Percentiles rank a stretch among this genome's conserved stretches.
These are phyloP conservation scores for Girardia tigrina DNA, from an alignment of 2,888 invertebrate species.

Conservation along the genomic window DNA sequence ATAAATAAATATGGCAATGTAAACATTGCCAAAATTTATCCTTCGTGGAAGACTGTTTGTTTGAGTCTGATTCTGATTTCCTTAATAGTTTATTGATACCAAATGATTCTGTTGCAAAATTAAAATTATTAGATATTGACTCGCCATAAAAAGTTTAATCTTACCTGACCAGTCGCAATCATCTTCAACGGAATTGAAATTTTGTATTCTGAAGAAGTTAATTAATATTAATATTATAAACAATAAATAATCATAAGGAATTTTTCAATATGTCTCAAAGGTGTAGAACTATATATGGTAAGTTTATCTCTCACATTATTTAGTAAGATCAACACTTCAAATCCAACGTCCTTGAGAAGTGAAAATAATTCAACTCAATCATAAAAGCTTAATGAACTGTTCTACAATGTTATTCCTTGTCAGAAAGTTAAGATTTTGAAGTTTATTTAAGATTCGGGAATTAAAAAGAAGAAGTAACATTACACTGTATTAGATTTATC, in stretches of 20 bases:
- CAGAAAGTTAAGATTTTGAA: no score
- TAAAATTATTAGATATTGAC: background rate
- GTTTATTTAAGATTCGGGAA: no score
- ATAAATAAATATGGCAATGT: background rate
- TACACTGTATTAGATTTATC: no score
- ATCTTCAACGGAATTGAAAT: background rate
- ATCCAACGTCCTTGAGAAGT: no score
- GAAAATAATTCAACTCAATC: no score
- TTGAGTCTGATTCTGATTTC: background rate
- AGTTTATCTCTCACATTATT: no score
- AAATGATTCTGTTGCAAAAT: background rate
- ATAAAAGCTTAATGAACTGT: no score
- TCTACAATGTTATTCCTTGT: no score
- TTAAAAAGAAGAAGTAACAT: no score
- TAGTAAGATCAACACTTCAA: no score
- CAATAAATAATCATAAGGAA: background rate
- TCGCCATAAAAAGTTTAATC: background rate
- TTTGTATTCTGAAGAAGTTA: background rate
- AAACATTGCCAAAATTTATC: background rate
- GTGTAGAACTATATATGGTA: no score
- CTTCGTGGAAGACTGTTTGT: background rate
- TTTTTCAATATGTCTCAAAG: no score
- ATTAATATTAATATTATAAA: background rate
- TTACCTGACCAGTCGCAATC: background rate
- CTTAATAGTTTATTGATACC: background rate